phyloP scores from a whole-genome alignment of 2,888 invertebrate species.

The Empis livida region DNA sequence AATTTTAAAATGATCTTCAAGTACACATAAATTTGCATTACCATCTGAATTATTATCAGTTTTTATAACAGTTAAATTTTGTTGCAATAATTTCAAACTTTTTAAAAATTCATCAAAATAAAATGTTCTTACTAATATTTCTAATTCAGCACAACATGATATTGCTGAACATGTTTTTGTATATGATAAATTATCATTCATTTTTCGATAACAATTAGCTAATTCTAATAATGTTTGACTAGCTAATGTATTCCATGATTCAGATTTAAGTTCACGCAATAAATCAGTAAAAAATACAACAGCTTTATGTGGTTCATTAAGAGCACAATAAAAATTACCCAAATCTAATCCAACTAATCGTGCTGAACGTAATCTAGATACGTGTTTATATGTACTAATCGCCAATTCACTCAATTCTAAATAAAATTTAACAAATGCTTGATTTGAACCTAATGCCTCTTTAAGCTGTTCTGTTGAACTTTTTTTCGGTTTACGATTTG shows the following conservation, averaged over 20 bases:
- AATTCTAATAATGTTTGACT: slow-evolving; percentile 73
- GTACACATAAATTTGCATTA: slow-evolving; percentile 27
- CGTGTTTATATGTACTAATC: slow-evolving; percentile 94
- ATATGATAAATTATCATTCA: slow-evolving; percentile 58
- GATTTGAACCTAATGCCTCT: slow-evolving; percentile 79
- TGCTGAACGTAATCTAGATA: slow-evolving; percentile 67
- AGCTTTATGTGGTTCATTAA: slow-evolving; percentile 77
- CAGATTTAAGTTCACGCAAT: slow-evolving; percentile 71
- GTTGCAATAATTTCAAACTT: slow-evolving; percentile 38
- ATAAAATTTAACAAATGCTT: slow-evolving; percentile 80
- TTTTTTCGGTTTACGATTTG: slow-evolving; percentile 36
- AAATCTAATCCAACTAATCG: slow-evolving; percentile 78
- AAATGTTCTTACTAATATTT: slow-evolving; percentile 56
- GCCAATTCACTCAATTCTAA: slow-evolving; percentile 87
- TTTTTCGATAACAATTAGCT: slow-evolving; percentile 70
- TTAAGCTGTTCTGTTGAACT: slow-evolving; percentile 68
- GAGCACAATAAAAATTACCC: slow-evolving; percentile 78
- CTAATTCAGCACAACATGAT: slow-evolving; percentile 61
- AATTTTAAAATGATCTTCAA: slow-evolving; percentile 39
- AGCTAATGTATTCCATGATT: slow-evolving; percentile 75
- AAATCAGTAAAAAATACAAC: slow-evolving; percentile 80
- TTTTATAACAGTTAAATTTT: slow-evolving; percentile 25
- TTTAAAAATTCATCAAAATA: slow-evolving; percentile 77
- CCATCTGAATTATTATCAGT: slow-evolving; percentile 21
- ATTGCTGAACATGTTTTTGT: slow-evolving; percentile 68